Evolutionary conservation across 2,113 vertebrate genomes (phyloP).

Genomic region (Cryptotis parvus): DNA sequence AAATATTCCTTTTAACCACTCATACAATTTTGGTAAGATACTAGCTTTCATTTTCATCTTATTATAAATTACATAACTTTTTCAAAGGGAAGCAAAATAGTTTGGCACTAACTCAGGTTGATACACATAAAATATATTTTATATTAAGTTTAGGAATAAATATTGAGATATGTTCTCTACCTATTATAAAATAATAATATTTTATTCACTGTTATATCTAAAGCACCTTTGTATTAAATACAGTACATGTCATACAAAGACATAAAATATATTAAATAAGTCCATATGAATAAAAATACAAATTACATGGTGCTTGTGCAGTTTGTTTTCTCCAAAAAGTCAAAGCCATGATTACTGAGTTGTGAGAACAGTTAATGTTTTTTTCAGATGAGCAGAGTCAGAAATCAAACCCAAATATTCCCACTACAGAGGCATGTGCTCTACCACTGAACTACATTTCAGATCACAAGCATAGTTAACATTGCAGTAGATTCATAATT

Average conservation of each 20-base stretch:
- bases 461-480: background rate
- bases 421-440: no score
- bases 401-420: no score
- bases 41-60: background rate
- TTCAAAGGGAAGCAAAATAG: background rate
- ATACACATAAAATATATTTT: background rate
- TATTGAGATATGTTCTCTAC: background rate
- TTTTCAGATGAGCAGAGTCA: no score
- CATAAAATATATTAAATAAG: background rate
- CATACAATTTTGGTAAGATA: background rate
- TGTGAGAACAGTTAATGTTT: background rate
- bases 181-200: background rate
- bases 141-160: background rate
- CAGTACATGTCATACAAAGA: background rate
- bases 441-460: no score
- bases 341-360: background rate
- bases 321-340: background rate
- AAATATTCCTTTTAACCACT: background rate
- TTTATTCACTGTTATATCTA: background rate
- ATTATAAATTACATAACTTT: background rate
- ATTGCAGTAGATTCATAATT: background rate
- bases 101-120: background rate
- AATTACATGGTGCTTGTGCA: background rate
- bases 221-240: background rate
- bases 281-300: background rate